phyloP scores from a whole-genome alignment of 53 echinoderm and acorn worm species.

The Stichopus horrens region DNA sequence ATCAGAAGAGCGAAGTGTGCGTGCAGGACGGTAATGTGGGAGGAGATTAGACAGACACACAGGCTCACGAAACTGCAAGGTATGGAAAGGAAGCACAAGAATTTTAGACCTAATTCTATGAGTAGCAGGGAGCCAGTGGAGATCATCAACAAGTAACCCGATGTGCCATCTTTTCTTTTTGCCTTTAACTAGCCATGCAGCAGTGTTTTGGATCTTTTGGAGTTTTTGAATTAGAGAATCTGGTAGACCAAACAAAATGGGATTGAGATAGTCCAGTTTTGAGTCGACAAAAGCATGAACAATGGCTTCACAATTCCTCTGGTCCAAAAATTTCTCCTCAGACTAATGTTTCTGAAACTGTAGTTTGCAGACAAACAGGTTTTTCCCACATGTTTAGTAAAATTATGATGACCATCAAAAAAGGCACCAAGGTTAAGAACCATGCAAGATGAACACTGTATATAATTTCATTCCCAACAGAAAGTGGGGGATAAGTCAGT shows the following conservation, averaged over 20 bases:
- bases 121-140: neutral
- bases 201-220: neutral
- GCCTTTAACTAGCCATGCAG: neutral
- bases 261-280: neutral
- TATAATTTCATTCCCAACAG: neutral
- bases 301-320: neutral
- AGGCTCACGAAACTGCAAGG: neutral
- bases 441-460: neutral
- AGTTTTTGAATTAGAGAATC: neutral
- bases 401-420: neutral
- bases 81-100: neutral
- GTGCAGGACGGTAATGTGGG: neutral
- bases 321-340: neutral
- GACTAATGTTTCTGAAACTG: neutral
- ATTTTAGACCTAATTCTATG: neutral
- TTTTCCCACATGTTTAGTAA: neutral
- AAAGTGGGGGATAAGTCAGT: neutral
- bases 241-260: neutral
- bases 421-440: slow-evolving; percentile 1
- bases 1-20: neutral
- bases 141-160: neutral
- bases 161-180: neutral
- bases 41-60: neutral
- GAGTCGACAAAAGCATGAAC: neutral
- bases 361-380: neutral